Evolutionary conservation across 2,888 invertebrate species (phyloP).

Genomic region (Eristalis tenax): DNA sequence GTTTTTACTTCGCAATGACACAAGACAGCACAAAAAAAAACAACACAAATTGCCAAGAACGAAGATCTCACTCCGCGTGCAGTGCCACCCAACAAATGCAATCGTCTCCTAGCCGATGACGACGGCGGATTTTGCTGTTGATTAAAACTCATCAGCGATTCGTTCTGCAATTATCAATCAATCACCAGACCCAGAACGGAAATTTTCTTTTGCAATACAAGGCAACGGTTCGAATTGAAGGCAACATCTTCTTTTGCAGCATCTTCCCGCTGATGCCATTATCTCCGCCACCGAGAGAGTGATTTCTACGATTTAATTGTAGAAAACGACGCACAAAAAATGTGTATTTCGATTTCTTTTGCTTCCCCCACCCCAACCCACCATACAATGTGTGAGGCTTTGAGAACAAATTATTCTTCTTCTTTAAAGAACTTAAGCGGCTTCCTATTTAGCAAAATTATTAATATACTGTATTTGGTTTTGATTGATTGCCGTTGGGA

Average conservation of each 20-base stretch:
- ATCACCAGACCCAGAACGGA: conserved; percentile 47
- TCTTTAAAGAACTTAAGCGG: conserved; percentile 5
- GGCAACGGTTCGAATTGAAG: background rate
- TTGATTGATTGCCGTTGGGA: conserved; percentile 29
- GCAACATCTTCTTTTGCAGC: conserved; percentile 16
- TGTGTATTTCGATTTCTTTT: conserved; percentile 15
- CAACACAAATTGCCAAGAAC: background rate
- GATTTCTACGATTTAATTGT: conserved; percentile 23
- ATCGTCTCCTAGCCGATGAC: background rate
- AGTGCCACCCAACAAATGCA: background rate
- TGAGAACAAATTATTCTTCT: conserved; percentile 13
- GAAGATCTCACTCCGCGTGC: background rate
- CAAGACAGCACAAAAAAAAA: background rate
- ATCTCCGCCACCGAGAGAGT: conserved; percentile 1
- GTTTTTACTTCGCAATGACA: background rate
- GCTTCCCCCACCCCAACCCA: background rate
- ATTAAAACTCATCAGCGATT: conserved; percentile 60
- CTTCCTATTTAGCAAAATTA: conserved; percentile 21
- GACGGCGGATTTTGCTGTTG: conserved; percentile 28
- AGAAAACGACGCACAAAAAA: background rate
- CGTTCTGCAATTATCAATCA: conserved; percentile 61
- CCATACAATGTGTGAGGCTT: background rate
- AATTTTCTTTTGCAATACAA: conserved; percentile 28
- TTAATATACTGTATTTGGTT: conserved; percentile 17
- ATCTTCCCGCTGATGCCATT: conserved; percentile 5